Evolutionary conservation across 2,797 vertebrate species (phyloP).

Genomic region (Propithecus perrieri): DNA sequence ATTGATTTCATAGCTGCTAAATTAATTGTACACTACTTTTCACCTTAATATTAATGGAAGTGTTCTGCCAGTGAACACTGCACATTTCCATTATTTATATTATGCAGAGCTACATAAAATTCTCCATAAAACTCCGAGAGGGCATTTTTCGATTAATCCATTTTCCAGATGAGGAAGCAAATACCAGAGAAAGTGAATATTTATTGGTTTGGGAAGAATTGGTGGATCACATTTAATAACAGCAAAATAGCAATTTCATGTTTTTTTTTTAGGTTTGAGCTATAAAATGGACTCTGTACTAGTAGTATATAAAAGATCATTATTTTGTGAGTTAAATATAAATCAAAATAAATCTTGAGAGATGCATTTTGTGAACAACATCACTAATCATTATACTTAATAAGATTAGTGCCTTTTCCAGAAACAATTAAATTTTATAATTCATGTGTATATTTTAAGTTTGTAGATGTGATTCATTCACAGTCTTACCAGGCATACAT

Average conservation of each 20-base stretch:
- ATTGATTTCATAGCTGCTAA: background rate
- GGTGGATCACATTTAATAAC: constrained; percentile 51
- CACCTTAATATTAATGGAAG: constrained; percentile 37
- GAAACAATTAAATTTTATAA: constrained; percentile 71
- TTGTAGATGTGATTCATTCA: constrained; percentile 72
- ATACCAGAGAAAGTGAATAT: constrained; percentile 39
- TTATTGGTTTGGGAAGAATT: constrained; percentile 63
- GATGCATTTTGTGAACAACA: constrained; percentile 8
- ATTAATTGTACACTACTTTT: constrained; percentile 26
- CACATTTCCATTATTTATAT: constrained; percentile 54
- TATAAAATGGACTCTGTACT: constrained; percentile 58
- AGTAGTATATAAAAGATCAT: constrained; percentile 49
- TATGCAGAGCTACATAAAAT: constrained; percentile 50
- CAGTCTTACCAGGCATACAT: constrained; percentile 46
- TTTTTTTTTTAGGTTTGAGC: constrained; percentile 45
- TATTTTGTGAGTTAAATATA: constrained; percentile 46
- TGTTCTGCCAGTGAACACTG: constrained; percentile 8
- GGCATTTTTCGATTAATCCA: constrained; percentile 64
- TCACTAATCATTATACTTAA: constrained; percentile 51
- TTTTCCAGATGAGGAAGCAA: constrained; percentile 71
- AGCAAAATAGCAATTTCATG: constrained; percentile 48
- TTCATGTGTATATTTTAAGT: constrained; percentile 77
- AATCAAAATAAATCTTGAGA: constrained; percentile 63
- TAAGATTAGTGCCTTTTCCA: constrained; percentile 64
- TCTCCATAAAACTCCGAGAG: constrained; percentile 47